phyloP scores from a whole-genome alignment of 2,797 vertebrate species.

The Sarcoramphus papa region DNA sequence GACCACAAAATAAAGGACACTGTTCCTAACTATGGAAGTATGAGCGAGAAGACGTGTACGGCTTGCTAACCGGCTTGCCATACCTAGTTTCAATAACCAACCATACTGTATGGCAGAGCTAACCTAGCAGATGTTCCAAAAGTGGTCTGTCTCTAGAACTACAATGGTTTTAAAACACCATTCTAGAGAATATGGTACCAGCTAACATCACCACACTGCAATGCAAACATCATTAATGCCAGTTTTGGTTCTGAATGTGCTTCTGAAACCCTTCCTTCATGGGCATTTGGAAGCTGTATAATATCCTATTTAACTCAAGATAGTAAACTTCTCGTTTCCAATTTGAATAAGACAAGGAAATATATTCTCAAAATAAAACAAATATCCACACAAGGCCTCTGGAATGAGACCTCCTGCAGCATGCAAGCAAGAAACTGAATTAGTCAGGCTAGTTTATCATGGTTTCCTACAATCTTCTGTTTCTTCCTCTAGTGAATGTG shows the following conservation, averaged over 20 bases:
- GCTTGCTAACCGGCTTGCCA: not conserved
- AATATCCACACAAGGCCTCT: not conserved
- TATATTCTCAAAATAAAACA: not conserved
- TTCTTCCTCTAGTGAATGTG: not conserved
- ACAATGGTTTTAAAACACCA: not conserved
- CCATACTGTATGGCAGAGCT: not conserved
- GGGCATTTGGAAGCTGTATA: not conserved
- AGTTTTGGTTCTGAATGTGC: not conserved
- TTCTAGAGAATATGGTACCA: not conserved
- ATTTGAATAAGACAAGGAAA: not conserved
- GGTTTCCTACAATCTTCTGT: not conserved
- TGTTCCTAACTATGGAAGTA: not conserved
- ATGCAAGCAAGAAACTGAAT: not conserved
- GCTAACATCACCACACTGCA: not conserved
- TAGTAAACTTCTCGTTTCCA: not conserved
- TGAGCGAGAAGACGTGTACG: accelerated
- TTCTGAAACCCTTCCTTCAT: not conserved
- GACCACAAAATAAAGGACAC: not conserved
- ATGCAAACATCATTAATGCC: accelerated
- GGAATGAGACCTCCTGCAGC: not conserved
- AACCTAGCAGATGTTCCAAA: not conserved
- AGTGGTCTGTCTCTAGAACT: not conserved
- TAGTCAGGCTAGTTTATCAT: not conserved
- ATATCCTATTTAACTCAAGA: not conserved
- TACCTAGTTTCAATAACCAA: not conserved